Conservation (phyloP, 2,797 vertebrate species). For the Clarias platycephalus region DNA sequence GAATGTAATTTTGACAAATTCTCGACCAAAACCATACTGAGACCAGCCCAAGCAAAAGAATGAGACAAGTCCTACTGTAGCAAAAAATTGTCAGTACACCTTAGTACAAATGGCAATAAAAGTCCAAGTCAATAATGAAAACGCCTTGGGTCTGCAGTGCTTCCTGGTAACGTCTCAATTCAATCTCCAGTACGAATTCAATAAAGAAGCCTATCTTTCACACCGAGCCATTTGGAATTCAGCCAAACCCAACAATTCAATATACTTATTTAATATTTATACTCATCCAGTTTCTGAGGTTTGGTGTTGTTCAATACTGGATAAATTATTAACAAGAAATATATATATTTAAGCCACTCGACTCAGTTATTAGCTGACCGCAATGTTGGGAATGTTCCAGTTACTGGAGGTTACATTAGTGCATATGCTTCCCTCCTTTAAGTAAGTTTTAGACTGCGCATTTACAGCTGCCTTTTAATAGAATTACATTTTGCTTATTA, state of each 20-base stretch:
- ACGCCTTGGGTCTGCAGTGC: neutral
- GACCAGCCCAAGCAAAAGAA: neutral
- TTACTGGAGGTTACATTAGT: neutral
- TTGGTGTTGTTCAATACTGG: neutral
- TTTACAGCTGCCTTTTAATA: neutral
- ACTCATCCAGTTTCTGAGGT: neutral
- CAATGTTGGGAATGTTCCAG: neutral
- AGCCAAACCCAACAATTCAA: neutral
- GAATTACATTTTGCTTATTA: neutral
- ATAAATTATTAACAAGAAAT: constrained; percentile 3
- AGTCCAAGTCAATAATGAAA: neutral
- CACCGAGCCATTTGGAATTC: neutral
- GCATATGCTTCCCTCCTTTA: neutral
- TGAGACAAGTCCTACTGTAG: neutral
- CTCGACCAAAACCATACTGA: neutral
- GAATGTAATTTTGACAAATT: neutral
- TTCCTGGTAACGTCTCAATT: neutral
- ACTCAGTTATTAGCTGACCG: neutral
- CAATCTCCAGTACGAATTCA: neutral
- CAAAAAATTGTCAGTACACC: too few species aligned
- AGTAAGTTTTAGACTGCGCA: neutral
- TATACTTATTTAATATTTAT: neutral
- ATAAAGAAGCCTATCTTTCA: neutral
- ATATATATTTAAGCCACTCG: neutral
- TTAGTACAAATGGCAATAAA: neutral